These are phyloP conservation scores for Actias luna DNA, from an alignment of 2,888 invertebrate genomes.

Conservation along the genomic window DNA sequence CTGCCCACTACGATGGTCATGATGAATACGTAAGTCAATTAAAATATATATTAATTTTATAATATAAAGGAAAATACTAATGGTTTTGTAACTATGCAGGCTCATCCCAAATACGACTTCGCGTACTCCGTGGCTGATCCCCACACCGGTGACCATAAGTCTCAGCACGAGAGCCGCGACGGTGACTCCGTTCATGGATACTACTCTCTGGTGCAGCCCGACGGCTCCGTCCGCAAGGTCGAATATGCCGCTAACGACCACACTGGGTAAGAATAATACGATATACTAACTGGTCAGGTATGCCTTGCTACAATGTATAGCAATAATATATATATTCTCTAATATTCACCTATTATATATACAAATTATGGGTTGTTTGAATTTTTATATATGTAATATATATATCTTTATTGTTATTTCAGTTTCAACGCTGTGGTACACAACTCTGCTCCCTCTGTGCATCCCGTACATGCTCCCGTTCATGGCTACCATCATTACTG, in stretches of 20 bases:
- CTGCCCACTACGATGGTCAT: slow-evolving; percentile 33
- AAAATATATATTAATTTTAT: neutral
- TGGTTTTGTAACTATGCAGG: slow-evolving; percentile 32
- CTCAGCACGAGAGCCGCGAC: slow-evolving; percentile 77
- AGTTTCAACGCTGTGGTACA: slow-evolving; percentile 69
- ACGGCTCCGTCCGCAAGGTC: slow-evolving; percentile 78
- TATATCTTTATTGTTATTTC: slow-evolving; percentile 19
- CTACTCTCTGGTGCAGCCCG: slow-evolving; percentile 69
- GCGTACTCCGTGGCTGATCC: slow-evolving; percentile 77
- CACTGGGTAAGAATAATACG: slow-evolving; percentile 71
- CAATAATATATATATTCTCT: too few relatives aligned
- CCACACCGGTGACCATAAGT: slow-evolving; percentile 80
- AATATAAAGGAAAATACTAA: neutral
- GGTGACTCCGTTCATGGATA: slow-evolving; percentile 73
- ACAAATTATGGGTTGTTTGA: too few relatives aligned
- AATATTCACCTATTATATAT: too few relatives aligned
- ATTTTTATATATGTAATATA: too few relatives aligned
- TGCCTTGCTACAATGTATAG: too few relatives aligned
- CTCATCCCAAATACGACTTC: slow-evolving; percentile 64
- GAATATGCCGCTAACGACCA: slow-evolving; percentile 81
- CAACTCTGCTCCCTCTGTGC: slow-evolving; percentile 57
- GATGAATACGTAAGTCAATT: slow-evolving; percentile 24
- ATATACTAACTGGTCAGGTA: too few relatives aligned
- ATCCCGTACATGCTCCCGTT: slow-evolving; percentile 36
- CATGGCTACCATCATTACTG: slow-evolving; percentile 46